Evolutionary conservation across 2,888 invertebrate genomes (phyloP).

Genomic region (Drosophila greeni): DNA sequence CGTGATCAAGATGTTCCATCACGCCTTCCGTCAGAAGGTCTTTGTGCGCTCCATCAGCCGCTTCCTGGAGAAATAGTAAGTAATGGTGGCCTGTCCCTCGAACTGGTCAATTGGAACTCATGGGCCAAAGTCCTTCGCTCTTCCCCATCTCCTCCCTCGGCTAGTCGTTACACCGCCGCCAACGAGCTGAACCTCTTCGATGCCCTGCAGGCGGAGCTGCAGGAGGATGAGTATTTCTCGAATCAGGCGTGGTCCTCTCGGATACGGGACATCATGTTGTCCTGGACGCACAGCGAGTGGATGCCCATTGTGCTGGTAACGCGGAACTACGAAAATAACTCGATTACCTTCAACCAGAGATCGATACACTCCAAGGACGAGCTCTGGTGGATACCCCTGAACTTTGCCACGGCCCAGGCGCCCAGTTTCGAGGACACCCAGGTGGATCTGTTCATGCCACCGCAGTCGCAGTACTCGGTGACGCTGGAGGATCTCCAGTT

Average conservation of each 20-base stretch:
- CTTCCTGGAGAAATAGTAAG: constrained; percentile 76
- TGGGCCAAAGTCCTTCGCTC: constrained; percentile 68
- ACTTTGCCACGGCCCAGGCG: constrained; percentile 70
- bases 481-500: constrained; percentile 62
- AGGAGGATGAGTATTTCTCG: constrained; percentile 57
- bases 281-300: constrained; percentile 83
- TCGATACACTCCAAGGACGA: constrained; percentile 62
- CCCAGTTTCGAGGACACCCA: constrained; percentile 68
- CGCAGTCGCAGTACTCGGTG: constrained; percentile 63
- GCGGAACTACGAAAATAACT: constrained; percentile 79
- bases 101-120: constrained; percentile 74
- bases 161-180: constrained; percentile 75
- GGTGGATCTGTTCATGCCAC: constrained; percentile 75
- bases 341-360: constrained; percentile 81
- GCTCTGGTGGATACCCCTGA: constrained; percentile 76
- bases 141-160: constrained; percentile 48
- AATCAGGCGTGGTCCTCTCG: constrained; percentile 60
- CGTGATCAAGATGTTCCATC: constrained; percentile 77
- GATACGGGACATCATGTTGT: constrained; percentile 81
- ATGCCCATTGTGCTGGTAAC: constrained; percentile 81
- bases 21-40: constrained; percentile 74
- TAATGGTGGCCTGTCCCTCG: constrained; percentile 37
- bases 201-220: constrained; percentile 65
- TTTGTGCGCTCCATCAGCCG: constrained; percentile 69
- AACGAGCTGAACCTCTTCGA: constrained; percentile 75